Conservation (phyloP, 2,888 invertebrate genomes). For the Hecatera dysodea region DNA sequence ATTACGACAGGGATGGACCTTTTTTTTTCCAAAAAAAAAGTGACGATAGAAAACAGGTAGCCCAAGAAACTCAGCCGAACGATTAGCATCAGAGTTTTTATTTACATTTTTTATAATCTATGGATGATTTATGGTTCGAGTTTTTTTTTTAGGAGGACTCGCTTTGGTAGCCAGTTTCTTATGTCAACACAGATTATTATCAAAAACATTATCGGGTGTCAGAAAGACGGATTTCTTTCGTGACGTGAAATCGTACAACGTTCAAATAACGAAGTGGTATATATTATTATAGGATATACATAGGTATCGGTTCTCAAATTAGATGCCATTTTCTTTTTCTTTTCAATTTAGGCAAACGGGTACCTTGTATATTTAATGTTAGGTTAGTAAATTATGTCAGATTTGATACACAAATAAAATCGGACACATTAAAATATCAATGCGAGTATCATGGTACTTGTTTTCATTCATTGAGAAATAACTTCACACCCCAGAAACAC, state of each 20-base stretch:
- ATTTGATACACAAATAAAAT: neutral
- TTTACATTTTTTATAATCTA: conserved; percentile 72
- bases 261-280: conserved; percentile 41
- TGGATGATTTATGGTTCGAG: conserved; percentile 75
- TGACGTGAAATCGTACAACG: conserved; percentile 31
- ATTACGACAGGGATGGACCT: conserved; percentile 8
- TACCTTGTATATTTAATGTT: neutral
- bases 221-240: conserved; percentile 57
- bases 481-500: conserved; percentile 43
- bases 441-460: neutral
- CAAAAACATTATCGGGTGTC: conserved; percentile 61
- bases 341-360: neutral
- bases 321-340: neutral
- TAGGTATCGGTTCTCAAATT: neutral
- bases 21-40: conserved; percentile 49
- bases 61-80: conserved; percentile 77
- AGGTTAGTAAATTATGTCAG: neutral
- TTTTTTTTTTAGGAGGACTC: conserved; percentile 65
- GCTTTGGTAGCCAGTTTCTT: conserved; percentile 71
- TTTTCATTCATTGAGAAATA: conserved; percentile 40
- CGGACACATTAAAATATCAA: conserved; percentile 3
- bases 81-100: conserved; percentile 78
- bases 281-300: conserved; percentile 24
- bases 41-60: conserved; percentile 78
- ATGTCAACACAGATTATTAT: conserved; percentile 76